Percentiles rank a stretch among this genome's conserved stretches.
These are phyloP conservation scores for Dipodomys stephensi DNA, from an alignment of 2,113 vertebrate species.

Conservation along the genomic window DNA sequence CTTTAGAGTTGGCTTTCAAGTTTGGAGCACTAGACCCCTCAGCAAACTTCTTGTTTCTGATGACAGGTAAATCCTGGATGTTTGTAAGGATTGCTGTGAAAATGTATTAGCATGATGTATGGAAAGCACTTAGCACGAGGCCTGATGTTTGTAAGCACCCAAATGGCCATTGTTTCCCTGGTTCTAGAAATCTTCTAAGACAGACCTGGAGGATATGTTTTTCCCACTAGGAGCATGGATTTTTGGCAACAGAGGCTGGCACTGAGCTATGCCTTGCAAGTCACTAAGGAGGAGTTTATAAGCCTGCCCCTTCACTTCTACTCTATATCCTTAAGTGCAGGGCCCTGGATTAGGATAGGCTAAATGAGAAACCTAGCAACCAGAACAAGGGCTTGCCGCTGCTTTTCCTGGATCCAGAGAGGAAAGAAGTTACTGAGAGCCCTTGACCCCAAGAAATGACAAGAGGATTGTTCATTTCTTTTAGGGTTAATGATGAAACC, in stretches of 20 bases:
- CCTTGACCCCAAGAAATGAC: neutral
- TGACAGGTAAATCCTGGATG: neutral
- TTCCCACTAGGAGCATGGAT: neutral
- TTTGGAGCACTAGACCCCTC: neutral
- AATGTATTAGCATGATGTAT: neutral
- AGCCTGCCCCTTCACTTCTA: neutral
- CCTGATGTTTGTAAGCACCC: slow-evolving; percentile 3
- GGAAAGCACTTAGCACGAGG: neutral
- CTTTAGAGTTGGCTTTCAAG: neutral
- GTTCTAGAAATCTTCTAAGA: slow-evolving; percentile 38
- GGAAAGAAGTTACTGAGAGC: neutral
- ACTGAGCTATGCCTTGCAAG: neutral
- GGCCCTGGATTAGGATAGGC: neutral
- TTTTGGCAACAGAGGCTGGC: neutral
- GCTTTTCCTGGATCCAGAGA: neutral
- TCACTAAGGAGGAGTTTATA: neutral
- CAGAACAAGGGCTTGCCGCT: neutral
- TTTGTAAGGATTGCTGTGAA: neutral
- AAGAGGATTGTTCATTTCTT: neutral
- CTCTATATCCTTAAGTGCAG: neutral
- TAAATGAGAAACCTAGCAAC: neutral
- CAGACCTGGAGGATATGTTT: neutral
- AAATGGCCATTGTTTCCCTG: neutral
- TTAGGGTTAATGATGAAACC: neutral
- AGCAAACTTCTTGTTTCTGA: neutral